A percentile compares a stretch with the other conserved stretches of the same genome.
These are phyloP conservation scores for Xiphydria camelus DNA, from an alignment of 2,888 invertebrate genomes.

Conservation along the genomic window DNA sequence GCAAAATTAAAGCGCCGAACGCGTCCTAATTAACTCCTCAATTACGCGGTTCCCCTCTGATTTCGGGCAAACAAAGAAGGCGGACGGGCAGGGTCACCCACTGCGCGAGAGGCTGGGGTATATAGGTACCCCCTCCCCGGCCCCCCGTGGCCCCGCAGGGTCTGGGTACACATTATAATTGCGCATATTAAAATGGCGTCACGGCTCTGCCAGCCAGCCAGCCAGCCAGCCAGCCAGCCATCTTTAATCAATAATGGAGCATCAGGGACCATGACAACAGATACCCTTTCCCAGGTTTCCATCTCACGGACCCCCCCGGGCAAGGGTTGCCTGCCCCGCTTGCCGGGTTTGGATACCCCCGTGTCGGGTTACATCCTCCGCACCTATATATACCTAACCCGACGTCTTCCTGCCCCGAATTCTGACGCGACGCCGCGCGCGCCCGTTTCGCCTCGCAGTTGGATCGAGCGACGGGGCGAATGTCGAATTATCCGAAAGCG, in stretches of 20 bases:
- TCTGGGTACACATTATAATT: conserved; percentile 55
- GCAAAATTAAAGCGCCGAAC: conserved; percentile 49
- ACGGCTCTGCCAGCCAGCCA: conserved; percentile 29
- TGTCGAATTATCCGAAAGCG: no score
- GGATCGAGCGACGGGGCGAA: no score
- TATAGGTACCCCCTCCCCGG: not conserved
- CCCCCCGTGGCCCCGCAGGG: conserved; percentile 11
- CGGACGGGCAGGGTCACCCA: conserved; percentile 28
- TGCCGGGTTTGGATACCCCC: conserved; percentile 18
- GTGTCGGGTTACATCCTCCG: conserved; percentile 28
- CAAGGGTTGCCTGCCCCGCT: conserved; percentile 48
- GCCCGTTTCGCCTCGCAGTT: no score
- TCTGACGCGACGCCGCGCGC: no score
- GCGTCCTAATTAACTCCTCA: conserved; percentile 56
- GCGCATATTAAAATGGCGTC: conserved; percentile 58
- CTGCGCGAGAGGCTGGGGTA: conserved; percentile 8
- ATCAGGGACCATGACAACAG: conserved; percentile 59
- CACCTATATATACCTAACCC: conserved; percentile 8
- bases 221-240: conserved; percentile 43
- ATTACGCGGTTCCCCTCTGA: conserved; percentile 50
- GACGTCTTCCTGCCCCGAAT: no score
- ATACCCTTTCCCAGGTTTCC: conserved; percentile 48
- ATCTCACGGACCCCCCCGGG: conserved; percentile 47
- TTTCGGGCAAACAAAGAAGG: conserved; percentile 50
- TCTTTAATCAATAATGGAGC: conserved; percentile 59